Conservation (phyloP, 2,888 invertebrate genomes). For the Heliothis peltigera region DNA sequence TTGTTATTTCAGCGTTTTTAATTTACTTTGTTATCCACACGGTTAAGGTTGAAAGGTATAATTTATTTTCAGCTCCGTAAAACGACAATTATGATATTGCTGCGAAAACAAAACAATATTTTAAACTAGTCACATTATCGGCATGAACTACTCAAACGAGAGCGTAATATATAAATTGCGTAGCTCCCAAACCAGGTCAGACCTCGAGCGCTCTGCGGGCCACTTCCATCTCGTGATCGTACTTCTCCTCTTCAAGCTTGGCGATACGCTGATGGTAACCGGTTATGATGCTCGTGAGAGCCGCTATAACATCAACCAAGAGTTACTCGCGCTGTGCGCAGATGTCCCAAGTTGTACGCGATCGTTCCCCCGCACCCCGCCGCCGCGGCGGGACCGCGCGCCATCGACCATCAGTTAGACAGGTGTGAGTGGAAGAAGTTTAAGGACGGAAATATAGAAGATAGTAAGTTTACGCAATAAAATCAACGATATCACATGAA, state of each 20-base stretch:
- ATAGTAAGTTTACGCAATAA: constrained; percentile 76
- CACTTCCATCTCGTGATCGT: constrained; percentile 99
- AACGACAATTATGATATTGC: constrained; percentile 80
- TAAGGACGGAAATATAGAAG: constrained; percentile 76
- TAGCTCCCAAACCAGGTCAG: constrained; percentile 88
- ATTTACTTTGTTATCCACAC: constrained; percentile 88
- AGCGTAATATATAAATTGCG: constrained; percentile 78
- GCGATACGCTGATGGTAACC: constrained; percentile 95
- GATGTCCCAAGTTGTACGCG: constrained; percentile 39
- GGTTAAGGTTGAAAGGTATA: constrained; percentile 82
- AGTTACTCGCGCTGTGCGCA: constrained; percentile 74
- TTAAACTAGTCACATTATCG: constrained; percentile 86
- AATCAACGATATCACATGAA: constrained; percentile 80
- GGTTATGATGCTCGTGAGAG: constrained; percentile 92
- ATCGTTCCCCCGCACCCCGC: constrained; percentile 59
- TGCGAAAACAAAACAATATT: constrained; percentile 86
- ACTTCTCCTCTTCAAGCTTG: constrained; percentile 97
- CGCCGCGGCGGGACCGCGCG: constrained; percentile 57
- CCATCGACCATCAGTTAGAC: constrained; percentile 77
- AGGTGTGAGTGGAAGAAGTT: constrained; percentile 80
- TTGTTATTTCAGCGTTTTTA: constrained; percentile 86
- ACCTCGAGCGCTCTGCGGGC: constrained; percentile 99
- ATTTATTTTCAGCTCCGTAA: constrained; percentile 82
- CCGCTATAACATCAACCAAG: constrained; percentile 90
- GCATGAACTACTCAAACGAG: constrained; percentile 87